Base-by-base conservation (phyloP, 2,113 vertebrate species). In the Anhinga anhinga region DNA sequence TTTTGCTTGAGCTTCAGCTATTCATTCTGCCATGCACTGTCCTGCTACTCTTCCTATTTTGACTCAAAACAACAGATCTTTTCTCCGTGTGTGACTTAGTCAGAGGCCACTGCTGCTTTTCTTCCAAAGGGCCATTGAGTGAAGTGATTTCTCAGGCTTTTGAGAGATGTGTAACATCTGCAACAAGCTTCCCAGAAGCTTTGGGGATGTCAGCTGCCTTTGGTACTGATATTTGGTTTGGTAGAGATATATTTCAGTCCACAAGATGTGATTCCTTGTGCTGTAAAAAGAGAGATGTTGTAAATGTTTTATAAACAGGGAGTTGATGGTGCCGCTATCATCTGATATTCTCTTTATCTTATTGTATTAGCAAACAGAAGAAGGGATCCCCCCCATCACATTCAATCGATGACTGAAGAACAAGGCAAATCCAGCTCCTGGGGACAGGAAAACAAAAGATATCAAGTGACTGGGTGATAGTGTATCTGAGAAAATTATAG, bases 221-320 rank as follows among this genome's bases (percentile, higher is more conserved):
- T 63, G 67, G 15, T 59, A 29, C 38, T 40, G 44, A 90, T 36
- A 83, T 71, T 40, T 40, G 38, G 67, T 56, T 59, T 47, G 63
- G 22, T 4, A 69, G 30, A 47, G 20, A 34, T 18, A 3, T 10
- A 55, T 95, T 94, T 92, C 84, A 52, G 61, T 56, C 36, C 10
- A 42, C 13, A 67, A 62, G 49, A 45, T 15, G 52, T 78, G 73
- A 84, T 88, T 91, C 44, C 17, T 86, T 84, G 86, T 84, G 40
- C 49, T 45, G 63, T 53, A 40, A 78, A 93, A 94, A 86, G 18
- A 50, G 49, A 83, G 59, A 4, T 42, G 12, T 26, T 77, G 44
- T 95, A 85, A 89, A 97, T 87, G 45, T 97, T 97, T 97, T 73
- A 95, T 92, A 65, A 94, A 49, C 25, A 58, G 25, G 36, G 36